Conservation (phyloP, 2,113 vertebrate genomes). For the Leucosticte australis region DNA sequence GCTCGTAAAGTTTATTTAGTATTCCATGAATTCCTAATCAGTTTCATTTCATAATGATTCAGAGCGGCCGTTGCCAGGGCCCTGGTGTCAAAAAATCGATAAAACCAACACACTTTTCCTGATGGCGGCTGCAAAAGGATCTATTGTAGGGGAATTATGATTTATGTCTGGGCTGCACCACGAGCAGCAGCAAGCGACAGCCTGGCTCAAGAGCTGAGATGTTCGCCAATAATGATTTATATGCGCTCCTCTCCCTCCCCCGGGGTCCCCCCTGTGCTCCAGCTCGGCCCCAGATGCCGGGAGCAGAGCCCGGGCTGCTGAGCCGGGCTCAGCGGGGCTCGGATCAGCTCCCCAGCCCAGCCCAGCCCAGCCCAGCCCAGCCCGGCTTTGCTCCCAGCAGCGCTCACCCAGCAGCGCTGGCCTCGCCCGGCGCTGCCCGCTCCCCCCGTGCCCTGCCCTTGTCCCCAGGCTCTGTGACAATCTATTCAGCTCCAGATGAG, state of each 20-base stretch:
- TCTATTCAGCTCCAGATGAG: slow-evolving; percentile 38
- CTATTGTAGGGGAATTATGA: slow-evolving; percentile 99
- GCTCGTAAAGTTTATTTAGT: slow-evolving; percentile 98
- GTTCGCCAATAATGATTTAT: slow-evolving; percentile 99
- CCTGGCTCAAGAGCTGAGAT: slow-evolving; percentile 89
- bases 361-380: not conserved
- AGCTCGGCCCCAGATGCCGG: not conserved
- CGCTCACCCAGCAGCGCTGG: fast-evolving
- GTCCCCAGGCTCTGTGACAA: slow-evolving; percentile 20
- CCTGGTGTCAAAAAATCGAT: slow-evolving; percentile 94
- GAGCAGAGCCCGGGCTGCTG: not conserved
- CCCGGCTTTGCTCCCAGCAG: not conserved
- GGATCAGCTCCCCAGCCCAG: not conserved
- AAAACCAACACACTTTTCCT: slow-evolving; percentile 95
- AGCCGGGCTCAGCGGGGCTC: not conserved
- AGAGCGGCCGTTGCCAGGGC: slow-evolving; percentile 82
- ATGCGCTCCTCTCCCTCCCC: slow-evolving; percentile 77
- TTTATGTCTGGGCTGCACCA: slow-evolving; percentile 95
- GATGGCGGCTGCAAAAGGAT: slow-evolving; percentile 91
- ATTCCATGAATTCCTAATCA: slow-evolving; percentile 99
- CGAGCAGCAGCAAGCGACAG: slow-evolving; percentile 84
- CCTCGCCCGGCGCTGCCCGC: not conserved
- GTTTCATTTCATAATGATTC: slow-evolving; percentile 99
- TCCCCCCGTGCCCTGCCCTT: not conserved
- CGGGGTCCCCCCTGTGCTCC: not conserved